Evolutionary conservation across 2,797 vertebrate genomes (phyloP).

Genomic region (Amblyraja radiata): DNA sequence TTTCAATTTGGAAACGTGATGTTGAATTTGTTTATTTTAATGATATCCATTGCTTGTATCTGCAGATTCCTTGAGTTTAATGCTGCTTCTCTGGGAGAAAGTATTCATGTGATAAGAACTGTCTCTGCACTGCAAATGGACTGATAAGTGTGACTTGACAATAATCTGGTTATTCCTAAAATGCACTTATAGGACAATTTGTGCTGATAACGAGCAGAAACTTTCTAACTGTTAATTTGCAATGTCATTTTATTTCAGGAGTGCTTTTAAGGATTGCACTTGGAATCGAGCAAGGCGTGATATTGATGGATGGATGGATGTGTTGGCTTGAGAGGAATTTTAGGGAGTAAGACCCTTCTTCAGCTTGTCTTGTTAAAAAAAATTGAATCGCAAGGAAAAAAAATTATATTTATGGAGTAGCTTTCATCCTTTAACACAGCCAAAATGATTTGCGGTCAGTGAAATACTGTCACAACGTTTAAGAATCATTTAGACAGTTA

Average conservation of each 20-base stretch:
- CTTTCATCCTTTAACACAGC: neutral
- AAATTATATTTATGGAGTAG: neutral
- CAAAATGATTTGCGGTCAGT: neutral
- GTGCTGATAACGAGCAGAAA: constrained; percentile 17
- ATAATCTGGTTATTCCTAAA: constrained; percentile 11
- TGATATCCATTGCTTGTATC: neutral
- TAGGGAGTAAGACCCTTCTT: neutral
- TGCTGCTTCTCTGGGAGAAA: neutral
- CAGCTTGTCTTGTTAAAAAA: neutral
- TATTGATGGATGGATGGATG: neutral
- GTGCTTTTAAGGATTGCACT: constrained; percentile 4
- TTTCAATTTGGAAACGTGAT: neutral
- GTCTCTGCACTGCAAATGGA: neutral
- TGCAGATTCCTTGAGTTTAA: neutral
- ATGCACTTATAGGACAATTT: neutral
- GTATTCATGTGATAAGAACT: constrained; percentile 28
- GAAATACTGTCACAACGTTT: neutral
- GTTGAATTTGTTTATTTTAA: neutral
- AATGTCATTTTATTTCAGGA: neutral
- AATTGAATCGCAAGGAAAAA: neutral
- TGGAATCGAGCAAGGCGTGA: neutral
- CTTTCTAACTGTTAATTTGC: neutral
- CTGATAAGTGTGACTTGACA: neutral
- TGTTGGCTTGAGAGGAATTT: neutral
- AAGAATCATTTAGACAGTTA: too few relatives aligned